Evolutionary conservation across 2,888 invertebrate species (phyloP), one percentile per base, ranked within the genome.

Genomic region (Drosophila setosimentum): DNA sequence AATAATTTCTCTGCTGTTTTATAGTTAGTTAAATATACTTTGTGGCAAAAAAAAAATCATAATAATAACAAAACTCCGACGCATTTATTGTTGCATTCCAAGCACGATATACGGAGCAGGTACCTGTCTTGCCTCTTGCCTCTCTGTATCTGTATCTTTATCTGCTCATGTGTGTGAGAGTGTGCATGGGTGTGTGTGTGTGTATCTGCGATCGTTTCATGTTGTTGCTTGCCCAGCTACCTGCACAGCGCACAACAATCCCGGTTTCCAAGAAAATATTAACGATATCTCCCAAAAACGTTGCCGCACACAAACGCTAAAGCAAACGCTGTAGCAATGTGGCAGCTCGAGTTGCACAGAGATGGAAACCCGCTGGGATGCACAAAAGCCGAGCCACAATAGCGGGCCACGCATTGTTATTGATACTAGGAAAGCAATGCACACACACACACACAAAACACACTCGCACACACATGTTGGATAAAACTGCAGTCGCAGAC

Each of bases 261-360:
- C 88, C 84, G 78, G 76, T 85, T 90, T 90, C 90, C 92, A 87
- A 91, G 90, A 90, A 90, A 91, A 86, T 88, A 88, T 84, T 89
- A 86, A 91, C 91, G 91, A 87, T 88, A 90, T 81, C 89, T 82
- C 61, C 83, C 81, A 91, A 86, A 86, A 86, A 89, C 79, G 81
- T 87, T 80, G 91, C 90, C 84, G 79, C 84, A 88, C 86, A 72
- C 75, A 68, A 50, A 62, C 50, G 35, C 68, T 68, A 45, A 65
- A 49, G 60, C 55, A 66, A 64, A 49, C 55, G 57, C 40, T 40
- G 45, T 32, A 50, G 67, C 64, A 66, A 27, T 49, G 45, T 21
- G 57, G 49, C 53, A 53, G 50, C 62, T 65, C 76, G 59, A 72
- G 63, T 65, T 81, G 59, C 82, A 67, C 51, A 64, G 66, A 65